Base-by-base conservation (phyloP, 2,888 invertebrate species). In the Phaedon cochleariae region DNA sequence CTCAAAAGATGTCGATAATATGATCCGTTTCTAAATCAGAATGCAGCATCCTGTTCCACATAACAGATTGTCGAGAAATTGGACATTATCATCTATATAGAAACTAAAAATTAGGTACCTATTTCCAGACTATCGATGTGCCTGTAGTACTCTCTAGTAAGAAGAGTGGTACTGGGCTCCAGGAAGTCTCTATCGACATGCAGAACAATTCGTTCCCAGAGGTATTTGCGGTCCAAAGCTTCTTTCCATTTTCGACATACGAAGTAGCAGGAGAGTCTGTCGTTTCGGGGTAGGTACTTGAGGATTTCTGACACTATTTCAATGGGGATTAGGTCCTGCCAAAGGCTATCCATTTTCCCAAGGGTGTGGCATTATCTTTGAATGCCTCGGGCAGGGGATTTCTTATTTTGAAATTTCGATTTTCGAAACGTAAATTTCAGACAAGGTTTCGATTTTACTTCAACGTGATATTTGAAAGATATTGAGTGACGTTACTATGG, bases 91-190 rank as follows among this genome's bases (percentile, higher is more conserved):
- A n/a, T n/a, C n/a, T n/a, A n/a, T n/a, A n/a, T n/a, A n/a, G n/a
- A n/a, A n/a, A n/a, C n/a, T n/a, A n/a, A n/a, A n/a, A n/a, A n/a
- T n/a, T n/a, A n/a, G n/a, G n/a, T n/a, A n/a, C n/a, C 83, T 6
- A 86, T 80, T 68, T 85, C 85, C 65, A 86, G 74, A 21, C 75
- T 79, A 67, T 83, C 81, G 73, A 86, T 82, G 72, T 85, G 81
- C 67, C 81, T 80, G 49, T 84, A 82, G 76, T 84, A 85, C 57
- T 82, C 81, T 61, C 74, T 74, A 17, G 76, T 75, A 18, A 80
- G 63, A 31, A 79, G 61, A 29, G 76, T 74, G 2, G 80, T 79
- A 63, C 79, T 80, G 1, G 81, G 79, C 59, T 82, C 82, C 55
- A 75, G 72, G 61, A 82, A 74, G 66, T 82, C 83, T 20, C 74